Evolutionary conservation across 2,113 vertebrate species (phyloP).

Genomic region (Amphiprion percula): DNA sequence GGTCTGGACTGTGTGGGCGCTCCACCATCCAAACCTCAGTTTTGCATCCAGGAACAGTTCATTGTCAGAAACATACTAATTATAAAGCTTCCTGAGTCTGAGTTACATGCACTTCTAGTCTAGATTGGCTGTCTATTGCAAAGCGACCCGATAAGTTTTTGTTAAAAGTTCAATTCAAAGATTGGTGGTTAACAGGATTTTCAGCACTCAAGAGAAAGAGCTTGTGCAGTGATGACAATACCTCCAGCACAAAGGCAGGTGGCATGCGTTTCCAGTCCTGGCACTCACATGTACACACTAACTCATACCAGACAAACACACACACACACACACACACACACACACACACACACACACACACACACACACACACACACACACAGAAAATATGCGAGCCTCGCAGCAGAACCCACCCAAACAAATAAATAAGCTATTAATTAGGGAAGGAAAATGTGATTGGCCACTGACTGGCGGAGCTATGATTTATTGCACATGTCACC

Average conservation of each 20-base stretch:
- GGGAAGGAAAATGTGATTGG: slow-evolving; percentile 83
- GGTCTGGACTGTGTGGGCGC: slow-evolving; percentile 46
- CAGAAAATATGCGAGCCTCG: slow-evolving; percentile 34
- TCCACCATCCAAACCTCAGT: slow-evolving; percentile 55
- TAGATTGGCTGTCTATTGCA: slow-evolving; percentile 42
- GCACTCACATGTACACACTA: not conserved
- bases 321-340: not conserved
- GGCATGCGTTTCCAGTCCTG: slow-evolving; percentile 57
- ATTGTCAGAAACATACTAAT: slow-evolving; percentile 59
- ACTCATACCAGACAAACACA: slow-evolving; percentile 41
- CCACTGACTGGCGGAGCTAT: slow-evolving; percentile 70
- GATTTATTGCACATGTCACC: slow-evolving; percentile 85
- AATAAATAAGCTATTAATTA: slow-evolving; percentile 87
- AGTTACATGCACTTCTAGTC: slow-evolving; percentile 32
- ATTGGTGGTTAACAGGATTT: slow-evolving; percentile 18
- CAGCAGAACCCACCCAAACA: slow-evolving; percentile 67
- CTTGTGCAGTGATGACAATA: slow-evolving; percentile 25
- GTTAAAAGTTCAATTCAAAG: slow-evolving; percentile 16
- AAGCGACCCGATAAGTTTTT: slow-evolving; percentile 9
- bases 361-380: not conserved
- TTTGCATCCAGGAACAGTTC: slow-evolving; percentile 45
- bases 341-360: slow-evolving; percentile 18
- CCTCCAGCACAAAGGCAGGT: slow-evolving; percentile 45
- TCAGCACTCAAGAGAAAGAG: slow-evolving; percentile 4
- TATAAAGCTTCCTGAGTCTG: slow-evolving; percentile 45